Evolutionary conservation across 2,888 invertebrate species (phyloP), one percentile per base, ranked within the genome.

Genomic region (Molorchus minor): DNA sequence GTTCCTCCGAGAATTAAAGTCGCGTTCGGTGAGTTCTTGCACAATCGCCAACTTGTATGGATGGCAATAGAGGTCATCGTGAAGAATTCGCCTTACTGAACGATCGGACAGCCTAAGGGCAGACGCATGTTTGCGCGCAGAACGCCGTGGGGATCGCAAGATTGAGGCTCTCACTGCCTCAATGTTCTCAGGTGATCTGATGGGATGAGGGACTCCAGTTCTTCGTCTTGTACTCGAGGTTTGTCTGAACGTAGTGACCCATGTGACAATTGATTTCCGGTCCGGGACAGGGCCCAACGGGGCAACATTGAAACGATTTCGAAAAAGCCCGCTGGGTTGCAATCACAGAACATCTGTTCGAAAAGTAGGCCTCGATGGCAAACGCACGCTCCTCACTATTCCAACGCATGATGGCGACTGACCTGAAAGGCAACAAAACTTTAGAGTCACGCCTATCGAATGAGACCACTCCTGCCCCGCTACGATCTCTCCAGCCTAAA

Each of bases 11-110:
- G 41, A n/a, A 12, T 5, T 12, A 2, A 63, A 73, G 58, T 75
- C 73, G 15, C 64, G 61, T 69, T 65, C 64, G 55, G 45, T 62
- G 17, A 73, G 61, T 71, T 70, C 69, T 61, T 73, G 75, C 44
- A 58, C 67, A n/a, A n/a, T n/a, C n/a, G n/a, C n/a, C n/a, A n/a
- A n/a, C n/a, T n/a, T n/a, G n/a, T n/a, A n/a, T n/a, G n/a, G n/a
- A n/a, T n/a, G n/a, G n/a, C n/a, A n/a, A n/a, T n/a, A n/a, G n/a
- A n/a, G n/a, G n/a, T n/a, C n/a, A n/a, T n/a, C n/a, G n/a, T n/a
- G n/a, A n/a, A n/a, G n/a, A n/a, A n/a, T n/a, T n/a, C n/a, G n/a
- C n/a, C n/a, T n/a, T n/a, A n/a, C n/a, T n/a, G n/a, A n/a, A n/a
- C n/a, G n/a, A n/a, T n/a, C n/a, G n/a, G n/a, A n/a, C n/a, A n/a